Evolutionary conservation across 2,888 invertebrate species (phyloP), one percentile per base, ranked within the genome.

Genomic region (Meiosimyza decipiens): DNA sequence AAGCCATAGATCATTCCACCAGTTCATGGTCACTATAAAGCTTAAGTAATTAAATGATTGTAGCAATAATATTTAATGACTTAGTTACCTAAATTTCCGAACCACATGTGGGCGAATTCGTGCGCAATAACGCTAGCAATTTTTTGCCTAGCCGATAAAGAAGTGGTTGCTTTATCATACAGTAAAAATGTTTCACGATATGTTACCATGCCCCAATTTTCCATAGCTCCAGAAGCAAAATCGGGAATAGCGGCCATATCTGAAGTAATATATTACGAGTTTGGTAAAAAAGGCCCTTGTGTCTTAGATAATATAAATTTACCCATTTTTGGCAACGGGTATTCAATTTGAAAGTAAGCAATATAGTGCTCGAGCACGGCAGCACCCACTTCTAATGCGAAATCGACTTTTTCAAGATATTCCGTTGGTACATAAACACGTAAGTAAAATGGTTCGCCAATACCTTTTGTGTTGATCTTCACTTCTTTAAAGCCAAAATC

Each of bases 61-160:
- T 65, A 52, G 47, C 16, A 55, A 49, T 28, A 28, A 63, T 9
- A 57, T 1, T 16, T 6, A 9, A 28, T 9, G n/a, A 7, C 16
- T 22, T 3, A 64, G 73, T 85, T 88, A 94, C 94, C 93, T 81
- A 95, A 89, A 88, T 95, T 95, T 72, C 95, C 95, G 83, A 95
- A 95, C 95, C 95, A 95, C 93, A 96, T 96, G 83, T 98, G 98
- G 0, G 98, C 96, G 76, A 98, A 88, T 86, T 98, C 98, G 84
- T 99, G 98, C 1, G 95, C 93, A 18, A 98, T 91, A 0, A 96
- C 95, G 28, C 90, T 89, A 2, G 95, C 94, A 1, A 96, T 93
- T 76, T 90, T 88, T 80, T 95, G 92, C 84, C 94, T 93, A 82
- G 95, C 94, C 2, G 87, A 85, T 0, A 93, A 90, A 0, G 96